Conservation (phyloP, 2,888 invertebrate species). For the Gari tellinella region DNA sequence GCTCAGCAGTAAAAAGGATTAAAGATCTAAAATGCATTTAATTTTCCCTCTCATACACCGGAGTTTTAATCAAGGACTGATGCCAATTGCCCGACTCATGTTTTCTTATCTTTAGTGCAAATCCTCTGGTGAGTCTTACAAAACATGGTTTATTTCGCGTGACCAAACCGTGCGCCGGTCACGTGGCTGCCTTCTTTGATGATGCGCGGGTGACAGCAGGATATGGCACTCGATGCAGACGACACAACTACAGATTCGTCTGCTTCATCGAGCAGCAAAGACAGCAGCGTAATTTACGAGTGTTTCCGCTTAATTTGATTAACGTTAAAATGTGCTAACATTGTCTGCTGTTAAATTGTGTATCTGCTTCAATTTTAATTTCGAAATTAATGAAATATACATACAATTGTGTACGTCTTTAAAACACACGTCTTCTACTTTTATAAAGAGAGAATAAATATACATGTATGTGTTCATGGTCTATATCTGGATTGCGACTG, state of each 20-base stretch:
- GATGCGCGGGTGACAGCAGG: slow-evolving; percentile 4
- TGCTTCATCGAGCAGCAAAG: slow-evolving; percentile 44
- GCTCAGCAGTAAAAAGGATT: too few relatives aligned
- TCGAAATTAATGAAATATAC: too few relatives aligned
- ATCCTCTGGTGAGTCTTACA: too few relatives aligned
- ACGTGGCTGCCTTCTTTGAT: slow-evolving; percentile 18
- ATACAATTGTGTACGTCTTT: too few relatives aligned
- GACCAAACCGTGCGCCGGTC: slow-evolving; percentile 11
- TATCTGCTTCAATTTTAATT: too few relatives aligned
- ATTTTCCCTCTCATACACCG: background rate
- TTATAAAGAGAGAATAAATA: too few relatives aligned
- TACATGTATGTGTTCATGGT: too few relatives aligned
- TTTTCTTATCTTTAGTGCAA: too few relatives aligned
- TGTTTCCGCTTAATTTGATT: slow-evolving; percentile 42
- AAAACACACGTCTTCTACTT: too few relatives aligned
- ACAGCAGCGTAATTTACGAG: slow-evolving; percentile 48
- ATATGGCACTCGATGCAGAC: slow-evolving; percentile 40
- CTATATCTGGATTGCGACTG: too few relatives aligned
- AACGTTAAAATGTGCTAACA: background rate
- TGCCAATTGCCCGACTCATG: background rate
- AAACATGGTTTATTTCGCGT: slow-evolving; percentile 18
- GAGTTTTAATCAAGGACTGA: background rate
- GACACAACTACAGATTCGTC: slow-evolving; percentile 46
- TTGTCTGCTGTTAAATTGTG: too few relatives aligned
- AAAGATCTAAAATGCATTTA: too few relatives aligned